Base-by-base conservation (phyloP, 2,888 invertebrate species). In the Miltochrista miniata region DNA sequence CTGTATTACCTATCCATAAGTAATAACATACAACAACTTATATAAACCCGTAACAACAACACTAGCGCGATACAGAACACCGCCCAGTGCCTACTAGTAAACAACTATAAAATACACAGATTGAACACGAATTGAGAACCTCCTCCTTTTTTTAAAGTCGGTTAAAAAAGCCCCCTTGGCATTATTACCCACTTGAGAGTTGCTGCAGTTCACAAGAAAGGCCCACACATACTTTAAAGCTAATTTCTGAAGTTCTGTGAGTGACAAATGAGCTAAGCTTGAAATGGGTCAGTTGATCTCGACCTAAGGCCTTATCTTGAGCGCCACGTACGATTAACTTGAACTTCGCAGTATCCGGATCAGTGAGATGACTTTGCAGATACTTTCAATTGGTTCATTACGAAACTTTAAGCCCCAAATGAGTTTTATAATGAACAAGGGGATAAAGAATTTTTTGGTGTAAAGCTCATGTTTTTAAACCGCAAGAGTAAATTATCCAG, bases 331-430 rank as follows among this genome's bases (percentile, higher is more conserved):
- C 51, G 42, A 55, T 50, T 45, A 50, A 48, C 38, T 51, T 42
- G 15, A 42, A 51, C 42, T 51, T 45, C 24, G 38, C 36, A 38
- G 42, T 37, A 42, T 48, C 48, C 38, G 45, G 45, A 51, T 55
- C 48, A 51, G 48, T 51, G 35, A 42, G 41, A 51, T 51, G 45
- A 55, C 48, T 55, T 46, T 40, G 51, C 48, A 48, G 39, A 45
- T 46, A 48, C 51, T 55, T 51, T 43, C 42, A 55, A 51, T 55
- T 55, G 41, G 54, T 51, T 55, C 51, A 51, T 55, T 55, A 55
- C 45, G 31, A 30, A 51, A 55, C 48, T 55, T 54, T 37, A 38
- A 42, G 45, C 13, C 45, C 45, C 44, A 42, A 51, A 55, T 51
- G 51, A 55, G 51, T 51, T 55, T 55, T 51, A 48, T 55, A 55